Evolutionary conservation across 64 coral and sea anemone genomes (phyloP).

Genomic region (Porites lutea): DNA sequence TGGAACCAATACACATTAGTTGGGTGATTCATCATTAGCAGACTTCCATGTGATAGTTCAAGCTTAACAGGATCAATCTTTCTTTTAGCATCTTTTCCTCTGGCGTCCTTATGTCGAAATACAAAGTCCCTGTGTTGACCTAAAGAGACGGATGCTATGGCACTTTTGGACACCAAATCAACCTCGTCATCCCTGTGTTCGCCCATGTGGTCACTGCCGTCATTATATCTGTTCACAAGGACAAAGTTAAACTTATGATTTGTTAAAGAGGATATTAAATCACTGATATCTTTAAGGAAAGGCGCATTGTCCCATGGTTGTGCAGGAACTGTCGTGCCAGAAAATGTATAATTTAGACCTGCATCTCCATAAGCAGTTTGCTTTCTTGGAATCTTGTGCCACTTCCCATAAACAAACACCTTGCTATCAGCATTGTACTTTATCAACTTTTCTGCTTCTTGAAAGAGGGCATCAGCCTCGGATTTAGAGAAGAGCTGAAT

Average conservation of each 20-base stretch:
- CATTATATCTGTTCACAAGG: slow-evolving; percentile 92
- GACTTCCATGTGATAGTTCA: slow-evolving; percentile 75
- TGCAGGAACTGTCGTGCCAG: slow-evolving; percentile 75
- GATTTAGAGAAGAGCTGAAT: slow-evolving; percentile 68
- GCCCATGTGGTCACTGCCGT: slow-evolving; percentile 92
- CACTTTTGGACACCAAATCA: slow-evolving; percentile 68
- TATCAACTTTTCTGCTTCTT: slow-evolving; percentile 74
- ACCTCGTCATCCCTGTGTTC: slow-evolving; percentile 89
- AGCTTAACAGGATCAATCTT: slow-evolving; percentile 89
- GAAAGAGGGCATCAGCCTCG: slow-evolving; percentile 77
- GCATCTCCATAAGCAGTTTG: slow-evolving; percentile 88
- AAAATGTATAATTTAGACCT: slow-evolving; percentile 82
- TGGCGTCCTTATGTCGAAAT: slow-evolving; percentile 81
- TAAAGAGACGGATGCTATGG: slow-evolving; percentile 86
- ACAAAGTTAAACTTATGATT: slow-evolving; percentile 86
- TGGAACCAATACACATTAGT: slow-evolving; percentile 93
- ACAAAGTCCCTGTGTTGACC: slow-evolving; percentile 90
- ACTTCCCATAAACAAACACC: slow-evolving; percentile 87
- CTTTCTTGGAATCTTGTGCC: slow-evolving; percentile 78
- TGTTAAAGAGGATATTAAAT: slow-evolving; percentile 45
- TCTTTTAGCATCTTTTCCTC: slow-evolving; percentile 46
- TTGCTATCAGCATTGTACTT: slow-evolving; percentile 73
- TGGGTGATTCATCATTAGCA: slow-evolving; percentile 91
- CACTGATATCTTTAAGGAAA: slow-evolving; percentile 58
- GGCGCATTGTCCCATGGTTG: slow-evolving; percentile 76